Percentiles rank a stretch among this genome's conserved stretches.
Evolutionary conservation across 2,888 invertebrate genomes (phyloP).

Genomic region (Nezara viridula): DNA sequence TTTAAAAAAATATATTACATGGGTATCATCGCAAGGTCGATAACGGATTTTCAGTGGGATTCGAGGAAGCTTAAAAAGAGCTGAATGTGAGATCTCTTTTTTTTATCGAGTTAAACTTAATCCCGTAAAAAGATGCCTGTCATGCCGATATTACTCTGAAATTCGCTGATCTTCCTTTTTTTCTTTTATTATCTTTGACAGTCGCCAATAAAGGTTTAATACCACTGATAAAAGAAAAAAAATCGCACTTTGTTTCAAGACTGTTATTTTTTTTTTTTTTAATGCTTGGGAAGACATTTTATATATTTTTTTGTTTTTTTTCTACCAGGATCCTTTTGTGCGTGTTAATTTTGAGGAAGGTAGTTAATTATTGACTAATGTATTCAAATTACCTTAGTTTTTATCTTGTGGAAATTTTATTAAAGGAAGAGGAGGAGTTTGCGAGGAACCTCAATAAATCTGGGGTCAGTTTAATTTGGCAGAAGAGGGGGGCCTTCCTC

Average conservation of each 20-base stretch:
- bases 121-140: not conserved
- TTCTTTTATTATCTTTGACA: not conserved
- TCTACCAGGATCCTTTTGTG: not conserved
- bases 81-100: not conserved
- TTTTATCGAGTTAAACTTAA: not conserved
- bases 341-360: not conserved
- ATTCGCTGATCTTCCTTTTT: not conserved
- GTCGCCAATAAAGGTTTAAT: not conserved
- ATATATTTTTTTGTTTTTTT: not conserved
- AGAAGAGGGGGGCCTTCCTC: not conserved
- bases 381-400: conserved; percentile 49
- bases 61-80: not conserved
- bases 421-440: conserved; percentile 16
- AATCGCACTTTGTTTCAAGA: not conserved
- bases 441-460: conserved; percentile 40
- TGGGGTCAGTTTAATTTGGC: conserved; percentile 55
- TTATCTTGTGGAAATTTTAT: conserved; percentile 43
- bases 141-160: not conserved
- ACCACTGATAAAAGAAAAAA: not conserved
- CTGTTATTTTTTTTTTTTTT: not conserved
- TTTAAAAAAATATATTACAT: no score
- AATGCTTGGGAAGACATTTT: not conserved
- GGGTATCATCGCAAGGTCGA: no score
- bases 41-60: no score
- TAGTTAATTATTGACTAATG: conserved; percentile 44